Percentiles rank a stretch among this genome's conserved stretches.
Conservation (phyloP, 2,888 invertebrate species). For the Mesorhabditis sp. region DNA sequence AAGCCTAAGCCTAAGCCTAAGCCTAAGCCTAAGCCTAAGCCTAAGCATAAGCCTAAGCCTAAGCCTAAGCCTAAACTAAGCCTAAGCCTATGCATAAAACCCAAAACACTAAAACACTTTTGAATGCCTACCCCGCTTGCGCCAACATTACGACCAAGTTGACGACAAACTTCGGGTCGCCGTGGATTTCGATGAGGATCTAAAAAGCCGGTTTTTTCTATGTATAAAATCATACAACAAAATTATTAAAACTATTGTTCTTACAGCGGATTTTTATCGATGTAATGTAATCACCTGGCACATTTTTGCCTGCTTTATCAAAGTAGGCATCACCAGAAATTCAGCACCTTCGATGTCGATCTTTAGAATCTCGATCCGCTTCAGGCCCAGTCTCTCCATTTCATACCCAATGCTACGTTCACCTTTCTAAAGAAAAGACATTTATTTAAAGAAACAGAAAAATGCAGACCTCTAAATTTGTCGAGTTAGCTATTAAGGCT, state of each 20-base stretch:
- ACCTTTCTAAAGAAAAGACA: not conserved
- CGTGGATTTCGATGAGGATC: conserved; percentile 4
- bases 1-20: conserved; percentile 6
- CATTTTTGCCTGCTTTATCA: not conserved
- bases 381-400: not conserved
- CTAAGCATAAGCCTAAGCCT: not conserved
- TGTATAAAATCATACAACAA: not conserved
- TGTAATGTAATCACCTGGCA: not conserved
- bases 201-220: not conserved
- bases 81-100: not conserved
- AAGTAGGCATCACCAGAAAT: not conserved
- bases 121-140: not conserved
- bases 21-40: not conserved
- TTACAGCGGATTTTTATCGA: too few relatives aligned
- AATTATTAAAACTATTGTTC: too few relatives aligned
- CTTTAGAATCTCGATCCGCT: conserved; percentile 4
- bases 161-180: not conserved
- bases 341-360: conserved; percentile 4
- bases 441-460: not conserved
- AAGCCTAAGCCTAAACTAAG: not conserved
- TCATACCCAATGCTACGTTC: not conserved
- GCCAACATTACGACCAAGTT: conserved; percentile 1
- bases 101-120: not conserved
- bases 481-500: not conserved
- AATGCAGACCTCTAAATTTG: not conserved